A percentile compares a stretch with the other conserved stretches of the same genome.
Conservation (phyloP, 92 coral and sea anemone species). For the Porites evermanni region DNA sequence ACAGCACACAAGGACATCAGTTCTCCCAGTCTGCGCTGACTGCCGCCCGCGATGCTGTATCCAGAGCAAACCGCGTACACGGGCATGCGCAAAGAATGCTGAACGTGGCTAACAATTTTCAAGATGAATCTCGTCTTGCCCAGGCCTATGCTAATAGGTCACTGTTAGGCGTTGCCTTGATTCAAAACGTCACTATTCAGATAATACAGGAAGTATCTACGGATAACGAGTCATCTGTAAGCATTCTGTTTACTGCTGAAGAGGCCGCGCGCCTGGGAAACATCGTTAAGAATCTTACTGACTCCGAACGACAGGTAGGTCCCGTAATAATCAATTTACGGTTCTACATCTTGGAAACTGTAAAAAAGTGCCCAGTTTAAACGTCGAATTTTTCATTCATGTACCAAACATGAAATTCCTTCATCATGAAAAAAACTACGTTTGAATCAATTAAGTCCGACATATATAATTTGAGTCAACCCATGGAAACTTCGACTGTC, state of each 20-base stretch:
- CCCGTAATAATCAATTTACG: neutral
- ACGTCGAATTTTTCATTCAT: no score
- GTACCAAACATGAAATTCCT: no score
- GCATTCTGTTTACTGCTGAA: slow-evolving; percentile 40
- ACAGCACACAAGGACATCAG: slow-evolving; percentile 43
- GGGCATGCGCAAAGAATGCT: slow-evolving; percentile 63
- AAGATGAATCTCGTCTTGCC: slow-evolving; percentile 48
- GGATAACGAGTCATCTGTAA: slow-evolving; percentile 57
- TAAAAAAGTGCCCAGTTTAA: no score
- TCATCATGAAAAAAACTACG: no score
- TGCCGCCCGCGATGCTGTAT: slow-evolving; percentile 63
- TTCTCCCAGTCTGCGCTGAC: slow-evolving; percentile 28
- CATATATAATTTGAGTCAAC: no score
- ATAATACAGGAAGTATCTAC: slow-evolving; percentile 64
- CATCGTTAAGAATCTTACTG: slow-evolving; percentile 40
- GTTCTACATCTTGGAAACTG: no score
- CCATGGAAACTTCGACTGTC: no score
- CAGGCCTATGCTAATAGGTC: slow-evolving; percentile 51
- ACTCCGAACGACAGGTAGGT: slow-evolving; percentile 58
- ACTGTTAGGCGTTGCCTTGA: slow-evolving; percentile 18
- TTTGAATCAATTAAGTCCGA: no score
- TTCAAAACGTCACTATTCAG: slow-evolving; percentile 15
- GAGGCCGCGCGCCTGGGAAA: slow-evolving; percentile 60
- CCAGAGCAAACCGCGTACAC: slow-evolving; percentile 58
- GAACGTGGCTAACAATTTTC: slow-evolving; percentile 61